Conservation (phyloP, 1,140 invertebrate species). For the Holcopasites calliopsidis region DNA sequence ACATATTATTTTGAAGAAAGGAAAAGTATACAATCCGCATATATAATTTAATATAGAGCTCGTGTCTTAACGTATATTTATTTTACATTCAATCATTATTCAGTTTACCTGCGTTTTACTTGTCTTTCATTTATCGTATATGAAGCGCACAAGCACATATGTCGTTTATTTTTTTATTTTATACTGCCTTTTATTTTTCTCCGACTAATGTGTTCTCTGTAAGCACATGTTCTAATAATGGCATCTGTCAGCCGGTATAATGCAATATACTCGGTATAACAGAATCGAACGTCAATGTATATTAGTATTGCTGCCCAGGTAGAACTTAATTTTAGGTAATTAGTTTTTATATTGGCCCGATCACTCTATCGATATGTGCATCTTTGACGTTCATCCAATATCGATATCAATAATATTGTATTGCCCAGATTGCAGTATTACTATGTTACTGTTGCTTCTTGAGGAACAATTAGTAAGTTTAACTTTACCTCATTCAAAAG, state of each 20-base stretch:
- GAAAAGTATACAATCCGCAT: constrained; percentile 26
- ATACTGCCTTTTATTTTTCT: not conserved
- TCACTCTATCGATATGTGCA: constrained; percentile 5
- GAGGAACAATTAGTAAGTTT: not conserved
- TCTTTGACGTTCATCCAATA: constrained; percentile 6
- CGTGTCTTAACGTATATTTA: constrained; percentile 37
- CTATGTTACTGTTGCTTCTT: not conserved
- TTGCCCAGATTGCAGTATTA: constrained; percentile 16
- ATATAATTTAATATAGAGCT: constrained; percentile 62
- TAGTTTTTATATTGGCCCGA: constrained; percentile 27
- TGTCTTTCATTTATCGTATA: constrained; percentile 50
- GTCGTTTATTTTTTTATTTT: constrained; percentile 6
- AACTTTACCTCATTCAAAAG: not conserved
- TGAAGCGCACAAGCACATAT: constrained; percentile 18
- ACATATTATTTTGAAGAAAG: constrained; percentile 20
- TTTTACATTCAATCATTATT: not conserved
- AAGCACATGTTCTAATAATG: constrained; percentile 21
- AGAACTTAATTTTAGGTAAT: constrained; percentile 36
- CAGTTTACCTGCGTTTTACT: constrained; percentile 2
- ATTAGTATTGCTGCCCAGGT: constrained; percentile 38
- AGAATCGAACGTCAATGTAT: constrained; percentile 26
- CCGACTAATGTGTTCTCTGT: not conserved
- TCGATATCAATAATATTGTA: constrained; percentile 10
- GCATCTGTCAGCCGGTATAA: constrained; percentile 18
- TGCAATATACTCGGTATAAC: constrained; percentile 10